phyloP scores from a whole-genome alignment of 2,888 invertebrate genomes.

The Aphidius colemani region DNA sequence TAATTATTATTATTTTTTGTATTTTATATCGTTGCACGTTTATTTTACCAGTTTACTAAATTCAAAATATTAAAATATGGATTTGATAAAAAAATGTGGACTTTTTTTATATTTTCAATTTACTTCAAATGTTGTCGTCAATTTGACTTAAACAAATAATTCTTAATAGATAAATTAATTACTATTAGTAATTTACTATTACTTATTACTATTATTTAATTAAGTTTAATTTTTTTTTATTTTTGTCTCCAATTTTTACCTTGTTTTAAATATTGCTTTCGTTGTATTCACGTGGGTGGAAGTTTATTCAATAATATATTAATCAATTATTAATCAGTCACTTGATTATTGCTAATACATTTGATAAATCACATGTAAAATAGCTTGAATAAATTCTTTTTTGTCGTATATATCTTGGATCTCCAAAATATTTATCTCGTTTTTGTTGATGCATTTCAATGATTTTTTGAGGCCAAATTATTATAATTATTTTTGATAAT shows the following conservation, averaged over 20 bases:
- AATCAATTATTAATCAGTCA: conserved; percentile 24
- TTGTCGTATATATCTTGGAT: conserved; percentile 24
- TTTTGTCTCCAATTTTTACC: conserved; percentile 40
- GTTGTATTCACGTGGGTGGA: conserved; percentile 58
- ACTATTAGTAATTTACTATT: background rate
- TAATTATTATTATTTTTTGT: background rate
- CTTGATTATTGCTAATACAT: conserved; percentile 10
- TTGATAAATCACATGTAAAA: conserved; percentile 13
- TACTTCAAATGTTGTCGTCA: conserved; percentile 27
- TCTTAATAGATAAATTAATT: background rate
- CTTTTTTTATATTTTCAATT: conserved; percentile 24
- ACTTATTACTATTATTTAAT: background rate
- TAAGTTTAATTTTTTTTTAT: background rate
- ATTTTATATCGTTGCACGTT: conserved; percentile 34
- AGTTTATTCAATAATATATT: conserved; percentile 32
- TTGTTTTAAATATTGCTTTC: conserved; percentile 59
- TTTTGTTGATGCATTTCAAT: conserved; percentile 23
- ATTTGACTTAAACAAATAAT: conserved; percentile 27
- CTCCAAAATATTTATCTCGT: conserved; percentile 18
- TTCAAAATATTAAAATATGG: conserved; percentile 36
- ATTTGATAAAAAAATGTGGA: conserved; percentile 27
- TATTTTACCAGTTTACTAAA: conserved; percentile 27
- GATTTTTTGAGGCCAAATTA: conserved; percentile 13
- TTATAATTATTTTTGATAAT: conserved; percentile 1
- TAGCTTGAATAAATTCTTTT: conserved; percentile 16